Evolutionary conservation across 2,888 invertebrate species (phyloP), one percentile per base, ranked within the genome.

Genomic region (Itoplectis maculator): DNA sequence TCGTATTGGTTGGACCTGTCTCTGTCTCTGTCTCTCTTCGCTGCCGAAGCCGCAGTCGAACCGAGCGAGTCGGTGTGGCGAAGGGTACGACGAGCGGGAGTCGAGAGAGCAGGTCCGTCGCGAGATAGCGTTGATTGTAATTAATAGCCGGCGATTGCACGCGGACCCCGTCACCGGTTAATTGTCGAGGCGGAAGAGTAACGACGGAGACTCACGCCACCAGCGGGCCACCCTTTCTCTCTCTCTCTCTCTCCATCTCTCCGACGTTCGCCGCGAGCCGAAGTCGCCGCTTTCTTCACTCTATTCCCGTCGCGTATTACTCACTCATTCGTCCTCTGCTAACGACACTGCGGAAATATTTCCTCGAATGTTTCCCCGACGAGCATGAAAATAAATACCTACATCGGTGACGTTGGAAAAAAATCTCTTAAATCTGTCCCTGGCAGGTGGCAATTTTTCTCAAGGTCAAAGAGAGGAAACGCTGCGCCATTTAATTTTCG

Each of bases 71-170:
- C 13, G 70, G n/a, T 56, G 45, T 15, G 15, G 70, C 11, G 7
- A 6, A 23, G 45, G 15, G 1, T 45, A 70, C 45, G 56, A 29
- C 56, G 29, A 59, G 37, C 15, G 59, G 35, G 61, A 40, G 29
- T 59, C 78, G 68, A 63, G 47, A 13, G 8, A 56, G 56, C 51
- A 15, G 73, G 68, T 29, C 42, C 69, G 70, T 73, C 86, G 86
- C 80, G 87, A 87, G 90, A 91, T 91, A 91, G 89, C 90, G 89
- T 88, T 92, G 91, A 92, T 92, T 92, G 92, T 91, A 92, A 92
- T 92, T 92, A 92, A 92, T 91, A 92, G 92, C 91, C 88, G 86
- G 84, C 86, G 88, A 89, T 88, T 88, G 89, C 87, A 82, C 79
- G 87, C 79, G 81, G 73, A 85, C 79, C 83, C 59, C 63, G 66